These are phyloP conservation scores for Pseudochirops corinnae DNA, from an alignment of 2,797 vertebrate genomes.

Conservation along the genomic window DNA sequence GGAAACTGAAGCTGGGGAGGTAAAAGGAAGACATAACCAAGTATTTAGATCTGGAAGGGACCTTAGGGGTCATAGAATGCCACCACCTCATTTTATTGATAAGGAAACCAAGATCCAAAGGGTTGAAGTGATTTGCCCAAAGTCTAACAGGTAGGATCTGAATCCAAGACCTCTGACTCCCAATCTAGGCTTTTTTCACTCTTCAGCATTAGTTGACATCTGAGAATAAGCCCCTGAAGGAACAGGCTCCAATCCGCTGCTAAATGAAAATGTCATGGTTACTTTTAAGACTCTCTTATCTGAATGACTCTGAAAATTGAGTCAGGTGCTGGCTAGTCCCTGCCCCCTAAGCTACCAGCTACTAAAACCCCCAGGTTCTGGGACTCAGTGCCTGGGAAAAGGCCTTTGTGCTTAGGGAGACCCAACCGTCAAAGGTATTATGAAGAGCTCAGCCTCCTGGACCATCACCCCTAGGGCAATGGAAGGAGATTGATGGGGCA, in stretches of 20 bases:
- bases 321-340: neutral
- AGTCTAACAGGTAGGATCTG: neutral
- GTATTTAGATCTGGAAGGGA: neutral
- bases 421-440: neutral
- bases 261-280: neutral
- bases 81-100: neutral
- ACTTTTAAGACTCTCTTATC: neutral
- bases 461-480: neutral
- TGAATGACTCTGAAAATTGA: neutral
- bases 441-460: neutral
- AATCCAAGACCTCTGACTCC: neutral
- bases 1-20: neutral
- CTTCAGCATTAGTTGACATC: neutral
- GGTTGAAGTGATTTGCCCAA: neutral
- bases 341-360: neutral
- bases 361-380: neutral
- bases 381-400: neutral
- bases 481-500: neutral
- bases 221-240: neutral
- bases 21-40: neutral
- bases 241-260: neutral
- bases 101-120: neutral
- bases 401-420: neutral
- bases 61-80: neutral
- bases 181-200: neutral